These are phyloP conservation scores for Camelus bactrianus DNA, from an alignment of 2,113 vertebrate genomes.

Conservation along the genomic window DNA sequence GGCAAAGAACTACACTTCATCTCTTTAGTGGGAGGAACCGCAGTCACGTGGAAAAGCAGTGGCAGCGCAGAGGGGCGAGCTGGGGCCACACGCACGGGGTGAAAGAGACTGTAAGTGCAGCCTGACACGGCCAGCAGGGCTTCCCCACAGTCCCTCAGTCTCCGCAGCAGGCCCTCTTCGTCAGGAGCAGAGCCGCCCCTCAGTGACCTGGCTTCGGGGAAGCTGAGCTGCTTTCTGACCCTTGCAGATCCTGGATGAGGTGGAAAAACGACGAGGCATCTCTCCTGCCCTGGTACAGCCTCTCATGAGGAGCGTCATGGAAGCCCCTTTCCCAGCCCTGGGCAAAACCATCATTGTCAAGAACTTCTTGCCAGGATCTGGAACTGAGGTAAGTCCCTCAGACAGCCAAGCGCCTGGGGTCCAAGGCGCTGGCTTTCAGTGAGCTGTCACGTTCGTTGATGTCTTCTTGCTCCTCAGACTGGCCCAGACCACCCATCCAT, in stretches of 20 bases:
- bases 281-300: conserved; percentile 98
- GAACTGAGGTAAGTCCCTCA: conserved; percentile 92
- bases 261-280: conserved; percentile 97
- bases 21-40: neutral
- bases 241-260: conserved; percentile 96
- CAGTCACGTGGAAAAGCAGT: neutral
- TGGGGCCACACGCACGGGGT: fast-evolving
- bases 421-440: neutral
- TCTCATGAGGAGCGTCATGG: conserved; percentile 98
- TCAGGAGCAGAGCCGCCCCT: no score
- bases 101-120: neutral
- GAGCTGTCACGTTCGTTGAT: neutral
- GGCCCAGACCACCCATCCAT: neutral
- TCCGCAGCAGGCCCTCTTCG: fast-evolving
- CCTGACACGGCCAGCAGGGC: neutral
- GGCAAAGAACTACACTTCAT: neutral
- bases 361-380: conserved; percentile 97
- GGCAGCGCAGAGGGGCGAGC: no score
- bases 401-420: neutral
- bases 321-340: conserved; percentile 97
- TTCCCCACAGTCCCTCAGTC: fast-evolving
- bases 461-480: neutral
- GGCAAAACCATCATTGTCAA: conserved; percentile 96
- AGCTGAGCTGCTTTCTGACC: conserved; percentile 34
- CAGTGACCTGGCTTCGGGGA: fast-evolving